Percentiles rank a stretch among this genome's conserved stretches.
Conservation (phyloP, 2,113 vertebrate genomes). For the Coracopsis vasa region DNA sequence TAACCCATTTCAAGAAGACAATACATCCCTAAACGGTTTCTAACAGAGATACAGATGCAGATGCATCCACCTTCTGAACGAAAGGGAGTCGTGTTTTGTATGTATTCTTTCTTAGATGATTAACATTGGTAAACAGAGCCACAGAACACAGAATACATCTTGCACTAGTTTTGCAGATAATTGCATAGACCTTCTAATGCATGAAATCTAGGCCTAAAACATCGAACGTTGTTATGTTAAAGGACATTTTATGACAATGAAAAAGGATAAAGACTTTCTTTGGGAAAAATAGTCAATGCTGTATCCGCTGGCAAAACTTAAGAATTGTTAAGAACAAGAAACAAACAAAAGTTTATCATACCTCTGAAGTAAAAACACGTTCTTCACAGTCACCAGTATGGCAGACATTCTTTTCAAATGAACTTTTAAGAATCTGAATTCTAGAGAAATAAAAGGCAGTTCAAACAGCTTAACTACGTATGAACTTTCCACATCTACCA, state of each 20-base stretch:
- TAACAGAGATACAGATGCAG: background rate
- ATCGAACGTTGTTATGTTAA: background rate
- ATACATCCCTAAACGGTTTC: background rate
- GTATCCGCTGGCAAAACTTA: background rate
- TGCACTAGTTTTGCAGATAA: background rate
- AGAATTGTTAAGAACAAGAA: background rate
- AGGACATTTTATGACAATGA: background rate
- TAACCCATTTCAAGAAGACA: background rate
- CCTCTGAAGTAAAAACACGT: slow-evolving; percentile 71
- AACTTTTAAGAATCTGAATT: slow-evolving; percentile 71
- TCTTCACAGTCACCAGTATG: slow-evolving; percentile 59
- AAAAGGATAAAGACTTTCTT: background rate
- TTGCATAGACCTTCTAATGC: background rate
- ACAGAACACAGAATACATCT: background rate
- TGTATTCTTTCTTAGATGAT: background rate
- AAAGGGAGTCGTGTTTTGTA: background rate
- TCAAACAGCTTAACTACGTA: background rate
- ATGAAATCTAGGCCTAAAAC: background rate
- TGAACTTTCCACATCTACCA: background rate
- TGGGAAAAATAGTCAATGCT: background rate
- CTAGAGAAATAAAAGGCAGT: slow-evolving; percentile 59
- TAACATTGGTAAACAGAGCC: background rate
- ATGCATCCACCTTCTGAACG: background rate
- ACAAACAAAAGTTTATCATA: slow-evolving; percentile 2
- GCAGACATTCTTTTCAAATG: slow-evolving; percentile 71